Base-by-base conservation (phyloP, 2,113 vertebrate species). In the Pangasianodon hypophthalmus region DNA sequence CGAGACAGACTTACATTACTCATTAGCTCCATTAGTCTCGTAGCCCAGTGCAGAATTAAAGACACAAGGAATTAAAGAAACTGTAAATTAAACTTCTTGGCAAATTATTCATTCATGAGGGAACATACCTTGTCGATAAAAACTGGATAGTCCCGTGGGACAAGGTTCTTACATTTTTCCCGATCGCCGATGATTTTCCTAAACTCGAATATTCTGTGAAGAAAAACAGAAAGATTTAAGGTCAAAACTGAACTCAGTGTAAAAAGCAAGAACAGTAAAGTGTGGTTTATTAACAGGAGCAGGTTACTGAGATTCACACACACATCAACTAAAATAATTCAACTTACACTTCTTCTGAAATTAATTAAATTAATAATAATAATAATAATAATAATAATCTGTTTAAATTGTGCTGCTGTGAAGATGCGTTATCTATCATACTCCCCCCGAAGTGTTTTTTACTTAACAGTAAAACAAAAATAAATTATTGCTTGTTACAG, bases 101-200 rank as follows among this genome's bases (percentile, higher is more conserved):
- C 8, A 8, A 26, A 77, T 77, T 46, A 24, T 2, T 46, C 21
- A 9, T 75, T 75, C 1, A 41, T 29, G 71, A 8, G 1, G 26
- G 79, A 48, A 3, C 24, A 46, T 97, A 99, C 98, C 97, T 99
- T 99, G 92, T 97, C 96, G 81, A 99, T 96, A 89, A 96, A 95
- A 67, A 99, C 97, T 1, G 98, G 98, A 91, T 99, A 99, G 93
- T 99, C 97, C 83, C 95, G 96, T 0, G 98, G 97, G 91, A 99
- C 97, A 92, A 99, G 92, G 77, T 95, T 94, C 94, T 97, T 97
- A 94, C 98, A 99, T 94, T 93, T 97, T 90, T 99, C 98, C 91
- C 98, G 95, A 94, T 99, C 97, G 90, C 97, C 98, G 93, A 99
- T 97, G 88, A 97, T 92, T 92, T 99, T 99, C 92, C 98, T 97